Percentiles rank a stretch among this genome's conserved stretches.
phyloP scores from a whole-genome alignment of 2,888 invertebrate genomes.

The Epistrophella euchroma region DNA sequence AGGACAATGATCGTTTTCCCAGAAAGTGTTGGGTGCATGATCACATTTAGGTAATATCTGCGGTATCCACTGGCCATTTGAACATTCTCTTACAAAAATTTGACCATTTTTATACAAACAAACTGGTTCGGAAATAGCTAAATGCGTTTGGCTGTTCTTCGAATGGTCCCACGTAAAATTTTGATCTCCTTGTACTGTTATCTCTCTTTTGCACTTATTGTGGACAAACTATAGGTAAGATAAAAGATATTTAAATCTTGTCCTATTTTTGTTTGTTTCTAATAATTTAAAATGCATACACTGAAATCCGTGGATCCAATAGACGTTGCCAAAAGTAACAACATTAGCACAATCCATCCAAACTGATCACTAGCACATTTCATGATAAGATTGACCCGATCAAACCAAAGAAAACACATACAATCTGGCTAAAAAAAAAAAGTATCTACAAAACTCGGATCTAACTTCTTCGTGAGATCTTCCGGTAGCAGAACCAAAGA shows the following conservation, averaged over 20 bases:
- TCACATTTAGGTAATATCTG: conserved; percentile 77
- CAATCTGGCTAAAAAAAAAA: conserved; percentile 27
- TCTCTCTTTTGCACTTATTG: conserved; percentile 57
- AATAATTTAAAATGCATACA: conserved; percentile 51
- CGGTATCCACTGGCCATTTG: conserved; percentile 78
- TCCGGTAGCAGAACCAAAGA: conserved; percentile 43
- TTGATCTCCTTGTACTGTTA: conserved; percentile 31
- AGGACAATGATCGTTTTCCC: conserved; percentile 77
- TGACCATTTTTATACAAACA: conserved; percentile 79
- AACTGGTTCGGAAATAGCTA: conserved; percentile 79
- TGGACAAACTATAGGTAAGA: conserved; percentile 47
- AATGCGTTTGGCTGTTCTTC: conserved; percentile 50
- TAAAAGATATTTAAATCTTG: conserved; percentile 22
- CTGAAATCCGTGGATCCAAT: conserved; percentile 60
- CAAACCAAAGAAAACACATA: conserved; percentile 19
- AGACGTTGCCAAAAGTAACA: conserved; percentile 37
- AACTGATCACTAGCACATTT: conserved; percentile 56
- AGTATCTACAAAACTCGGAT: conserved; percentile 27
- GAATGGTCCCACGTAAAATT: conserved; percentile 59
- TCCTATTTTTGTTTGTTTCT: not conserved
- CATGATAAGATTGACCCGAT: conserved; percentile 64
- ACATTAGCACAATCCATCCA: conserved; percentile 59
- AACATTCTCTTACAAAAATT: conserved; percentile 65
- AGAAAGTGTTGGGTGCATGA: conserved; percentile 42
- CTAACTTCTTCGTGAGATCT: conserved; percentile 46